phyloP scores from a whole-genome alignment of 2,888 invertebrate genomes.

The Callosobruchus maculatus region DNA sequence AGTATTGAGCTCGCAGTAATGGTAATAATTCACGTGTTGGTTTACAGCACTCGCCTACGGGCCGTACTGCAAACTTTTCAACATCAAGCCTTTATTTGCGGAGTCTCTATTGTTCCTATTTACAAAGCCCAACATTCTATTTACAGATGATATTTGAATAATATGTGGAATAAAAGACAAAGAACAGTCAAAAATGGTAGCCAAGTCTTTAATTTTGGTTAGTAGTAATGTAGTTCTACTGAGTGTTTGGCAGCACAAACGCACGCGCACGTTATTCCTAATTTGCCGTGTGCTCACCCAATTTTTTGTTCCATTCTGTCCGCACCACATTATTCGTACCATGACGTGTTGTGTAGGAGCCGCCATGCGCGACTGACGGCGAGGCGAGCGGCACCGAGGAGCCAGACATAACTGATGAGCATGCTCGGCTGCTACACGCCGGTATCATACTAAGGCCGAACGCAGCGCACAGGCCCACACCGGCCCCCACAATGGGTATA shows the following conservation, averaged over 20 bases:
- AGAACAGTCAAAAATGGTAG: no score
- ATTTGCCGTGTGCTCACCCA: not conserved
- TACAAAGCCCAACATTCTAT: no score
- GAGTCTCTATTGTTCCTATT: no score
- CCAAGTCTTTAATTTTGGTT: no score
- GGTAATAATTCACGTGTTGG: no score
- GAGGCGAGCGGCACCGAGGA: slow-evolving; percentile 59
- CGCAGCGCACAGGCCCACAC: slow-evolving; percentile 14
- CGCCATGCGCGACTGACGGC: slow-evolving; percentile 54
- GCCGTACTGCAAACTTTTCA: no score
- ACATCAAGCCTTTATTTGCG: no score
- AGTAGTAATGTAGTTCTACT: no score
- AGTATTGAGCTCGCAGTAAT: no score
- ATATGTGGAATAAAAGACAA: no score
- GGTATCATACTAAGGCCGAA: slow-evolving; percentile 47
- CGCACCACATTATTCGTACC: slow-evolving; percentile 1
- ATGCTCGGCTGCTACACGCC: slow-evolving; percentile 61
- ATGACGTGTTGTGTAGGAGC: slow-evolving; percentile 46
- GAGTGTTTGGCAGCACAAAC: not conserved
- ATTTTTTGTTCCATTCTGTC: not conserved
- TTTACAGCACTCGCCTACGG: no score
- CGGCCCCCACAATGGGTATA: not conserved
- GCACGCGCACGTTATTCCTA: not conserved
- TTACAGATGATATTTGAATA: no score
- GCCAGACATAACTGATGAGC: slow-evolving; percentile 69